Evolutionary conservation across 2,113 vertebrate species (phyloP).

Genomic region (Coturnix japonica): DNA sequence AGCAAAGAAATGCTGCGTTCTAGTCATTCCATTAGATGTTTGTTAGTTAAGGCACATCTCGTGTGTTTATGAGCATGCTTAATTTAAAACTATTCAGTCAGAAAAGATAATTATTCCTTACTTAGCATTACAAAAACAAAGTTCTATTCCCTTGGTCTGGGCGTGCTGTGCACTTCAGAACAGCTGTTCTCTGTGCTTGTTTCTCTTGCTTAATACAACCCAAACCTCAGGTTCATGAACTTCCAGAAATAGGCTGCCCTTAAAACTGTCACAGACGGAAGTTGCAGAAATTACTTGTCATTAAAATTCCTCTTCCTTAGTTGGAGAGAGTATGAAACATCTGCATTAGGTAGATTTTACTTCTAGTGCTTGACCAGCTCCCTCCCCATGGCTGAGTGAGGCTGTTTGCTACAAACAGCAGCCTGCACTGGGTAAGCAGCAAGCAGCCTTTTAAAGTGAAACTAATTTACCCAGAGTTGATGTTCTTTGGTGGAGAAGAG

Average conservation of each 20-base stretch:
- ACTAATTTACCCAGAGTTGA: neutral
- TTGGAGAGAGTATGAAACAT: neutral
- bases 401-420: neutral
- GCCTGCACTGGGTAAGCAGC: neutral
- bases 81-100: neutral
- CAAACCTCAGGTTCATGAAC: rapidly evolving
- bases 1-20: neutral
- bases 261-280: neutral
- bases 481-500: rapidly evolving
- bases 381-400: neutral
- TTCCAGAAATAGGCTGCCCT: neutral
- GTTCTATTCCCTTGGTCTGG: neutral
- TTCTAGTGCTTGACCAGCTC: neutral
- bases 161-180: rapidly evolving
- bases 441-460: neutral
- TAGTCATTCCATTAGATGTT: neutral
- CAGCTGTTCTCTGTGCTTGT: neutral
- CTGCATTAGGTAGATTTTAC: neutral
- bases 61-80: neutral
- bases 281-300: neutral
- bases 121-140: neutral
- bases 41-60: neutral
- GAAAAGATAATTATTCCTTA: neutral
- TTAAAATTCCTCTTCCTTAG: neutral
- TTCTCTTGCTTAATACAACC: neutral